Conservation (phyloP, 2,797 vertebrate genomes). For the Neopelma chrysocephalum region DNA sequence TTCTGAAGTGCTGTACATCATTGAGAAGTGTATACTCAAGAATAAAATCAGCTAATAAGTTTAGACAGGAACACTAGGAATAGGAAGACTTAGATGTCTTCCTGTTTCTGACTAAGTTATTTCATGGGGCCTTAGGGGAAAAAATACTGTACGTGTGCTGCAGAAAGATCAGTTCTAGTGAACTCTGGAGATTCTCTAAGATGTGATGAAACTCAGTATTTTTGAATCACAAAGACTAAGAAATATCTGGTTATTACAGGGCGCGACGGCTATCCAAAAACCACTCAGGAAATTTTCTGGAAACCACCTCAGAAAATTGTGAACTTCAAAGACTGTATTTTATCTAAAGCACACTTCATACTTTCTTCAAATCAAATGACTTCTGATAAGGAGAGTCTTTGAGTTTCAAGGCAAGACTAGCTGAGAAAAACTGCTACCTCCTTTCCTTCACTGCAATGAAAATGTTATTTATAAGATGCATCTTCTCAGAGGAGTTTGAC, state of each 20-base stretch:
- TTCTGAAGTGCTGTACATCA: neutral
- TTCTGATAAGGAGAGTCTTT: neutral
- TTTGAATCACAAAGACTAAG: neutral
- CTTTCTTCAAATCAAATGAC: neutral
- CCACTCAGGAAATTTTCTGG: neutral
- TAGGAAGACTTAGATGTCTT: neutral
- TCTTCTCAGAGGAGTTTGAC: neutral
- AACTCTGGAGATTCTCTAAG: neutral
- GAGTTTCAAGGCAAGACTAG: neutral
- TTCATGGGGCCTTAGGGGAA: neutral
- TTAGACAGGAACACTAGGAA: neutral
- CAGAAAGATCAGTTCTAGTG: neutral
- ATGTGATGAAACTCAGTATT: neutral
- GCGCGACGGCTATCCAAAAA: neutral
- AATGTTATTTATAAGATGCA: neutral
- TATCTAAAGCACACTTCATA: neutral
- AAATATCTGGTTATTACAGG: neutral
- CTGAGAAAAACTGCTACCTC: neutral
- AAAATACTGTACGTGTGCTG: neutral
- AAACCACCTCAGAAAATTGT: neutral
- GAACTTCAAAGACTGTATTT: neutral
- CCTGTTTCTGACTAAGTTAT: neutral
- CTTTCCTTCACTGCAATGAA: neutral
- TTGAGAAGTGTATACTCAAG: neutral
- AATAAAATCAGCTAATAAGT: neutral